Evolutionary conservation across 2,113 vertebrate genomes (phyloP).

Genomic region (Fregetta grallaria): DNA sequence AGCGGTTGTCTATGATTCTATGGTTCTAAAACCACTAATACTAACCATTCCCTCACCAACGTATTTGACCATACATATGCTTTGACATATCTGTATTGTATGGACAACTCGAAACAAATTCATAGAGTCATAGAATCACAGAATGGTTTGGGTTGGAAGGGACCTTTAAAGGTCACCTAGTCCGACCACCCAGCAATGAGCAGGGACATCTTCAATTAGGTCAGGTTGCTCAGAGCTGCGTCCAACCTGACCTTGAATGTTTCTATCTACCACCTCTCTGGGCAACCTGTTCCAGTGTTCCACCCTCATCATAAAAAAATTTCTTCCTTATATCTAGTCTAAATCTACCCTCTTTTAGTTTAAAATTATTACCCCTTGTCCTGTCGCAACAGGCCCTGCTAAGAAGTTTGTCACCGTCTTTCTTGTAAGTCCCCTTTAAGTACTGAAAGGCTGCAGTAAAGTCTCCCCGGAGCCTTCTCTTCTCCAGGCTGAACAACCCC

Average conservation of each 20-base stretch:
- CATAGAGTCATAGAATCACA: not conserved
- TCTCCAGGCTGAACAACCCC: not conserved
- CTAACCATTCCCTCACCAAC: not conserved
- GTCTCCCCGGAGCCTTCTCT: not conserved
- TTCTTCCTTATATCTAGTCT: not conserved
- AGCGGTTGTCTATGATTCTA: not conserved
- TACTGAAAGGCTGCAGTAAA: not conserved
- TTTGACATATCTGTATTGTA: not conserved
- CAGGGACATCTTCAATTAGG: not conserved
- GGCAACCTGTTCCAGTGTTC: not conserved
- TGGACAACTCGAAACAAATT: not conserved
- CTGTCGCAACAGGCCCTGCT: not conserved
- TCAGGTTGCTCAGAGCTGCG: not conserved
- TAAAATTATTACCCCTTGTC: not conserved
- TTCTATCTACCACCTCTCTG: not conserved
- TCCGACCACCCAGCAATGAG: not conserved
- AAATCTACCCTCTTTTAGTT: not conserved
- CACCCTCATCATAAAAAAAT: not conserved
- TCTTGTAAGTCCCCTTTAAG: not conserved
- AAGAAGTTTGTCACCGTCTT: not conserved
- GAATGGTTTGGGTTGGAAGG: not conserved
- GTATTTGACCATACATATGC: not conserved
- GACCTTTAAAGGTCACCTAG: not conserved
- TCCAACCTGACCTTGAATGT: not conserved
- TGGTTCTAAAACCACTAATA: not conserved